Conservation (phyloP, 2,797 vertebrate species). For the Hozukius guyotensis region DNA sequence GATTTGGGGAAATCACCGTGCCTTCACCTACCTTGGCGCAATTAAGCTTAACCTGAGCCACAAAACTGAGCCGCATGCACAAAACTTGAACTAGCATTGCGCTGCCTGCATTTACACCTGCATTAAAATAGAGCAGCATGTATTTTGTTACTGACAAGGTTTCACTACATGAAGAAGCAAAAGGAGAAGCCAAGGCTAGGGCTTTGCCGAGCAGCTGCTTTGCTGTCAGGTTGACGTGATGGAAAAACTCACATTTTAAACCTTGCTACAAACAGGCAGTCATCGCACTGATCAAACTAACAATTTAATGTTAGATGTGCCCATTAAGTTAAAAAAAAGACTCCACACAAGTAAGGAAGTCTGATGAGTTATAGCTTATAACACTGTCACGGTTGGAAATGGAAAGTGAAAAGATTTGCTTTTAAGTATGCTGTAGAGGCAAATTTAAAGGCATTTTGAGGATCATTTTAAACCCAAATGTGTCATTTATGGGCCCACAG, state of each 20-base stretch:
- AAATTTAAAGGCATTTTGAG: slow-evolving; percentile 42
- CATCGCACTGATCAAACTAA: slow-evolving; percentile 10
- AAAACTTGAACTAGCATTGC: not conserved
- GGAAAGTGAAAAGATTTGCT: slow-evolving; percentile 35
- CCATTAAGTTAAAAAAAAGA: not conserved
- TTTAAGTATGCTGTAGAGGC: slow-evolving; percentile 27
- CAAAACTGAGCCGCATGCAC: not conserved
- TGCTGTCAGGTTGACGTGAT: not conserved
- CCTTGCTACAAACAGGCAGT: not conserved
- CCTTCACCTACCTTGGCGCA: not conserved
- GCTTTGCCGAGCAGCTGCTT: not conserved
- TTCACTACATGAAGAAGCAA: not conserved
- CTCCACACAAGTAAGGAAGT: not conserved
- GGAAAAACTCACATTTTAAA: not conserved
- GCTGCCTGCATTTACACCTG: not conserved
- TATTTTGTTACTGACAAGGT: slow-evolving; percentile 4
- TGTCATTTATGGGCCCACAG: slow-evolving; percentile 23
- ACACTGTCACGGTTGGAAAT: slow-evolving; percentile 30
- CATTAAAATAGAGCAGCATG: not conserved
- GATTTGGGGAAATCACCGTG: not conserved
- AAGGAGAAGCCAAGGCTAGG: not conserved
- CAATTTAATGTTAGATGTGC: slow-evolving; percentile 16
- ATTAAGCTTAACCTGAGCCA: not conserved
- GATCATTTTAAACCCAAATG: slow-evolving; percentile 41
- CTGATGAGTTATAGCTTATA: slow-evolving; percentile 19